Percentiles rank a stretch among this genome's conserved stretches.
Evolutionary conservation across 2,113 vertebrate species (phyloP).

Genomic region (Junco hyemalis): DNA sequence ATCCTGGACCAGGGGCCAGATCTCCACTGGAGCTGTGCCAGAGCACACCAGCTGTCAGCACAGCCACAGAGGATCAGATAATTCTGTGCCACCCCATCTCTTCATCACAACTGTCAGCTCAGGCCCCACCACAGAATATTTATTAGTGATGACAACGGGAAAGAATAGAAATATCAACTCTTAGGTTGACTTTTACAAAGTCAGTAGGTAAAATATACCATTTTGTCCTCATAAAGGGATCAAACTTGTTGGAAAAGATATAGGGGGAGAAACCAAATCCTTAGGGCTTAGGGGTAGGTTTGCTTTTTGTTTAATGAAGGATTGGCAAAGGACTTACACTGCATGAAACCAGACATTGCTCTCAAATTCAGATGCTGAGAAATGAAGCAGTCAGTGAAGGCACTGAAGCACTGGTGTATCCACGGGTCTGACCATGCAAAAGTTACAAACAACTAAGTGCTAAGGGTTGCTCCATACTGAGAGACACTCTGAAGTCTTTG

Average conservation of each 20-base stretch:
- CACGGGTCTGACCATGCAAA: not conserved
- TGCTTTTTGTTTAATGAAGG: not conserved
- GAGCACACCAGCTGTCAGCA: not conserved
- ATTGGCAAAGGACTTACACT: not conserved
- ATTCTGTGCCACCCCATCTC: not conserved
- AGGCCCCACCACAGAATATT: not conserved
- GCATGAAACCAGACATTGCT: not conserved
- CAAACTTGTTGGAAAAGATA: not conserved
- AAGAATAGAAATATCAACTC: not conserved
- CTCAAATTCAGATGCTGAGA: not conserved
- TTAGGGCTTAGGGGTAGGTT: not conserved
- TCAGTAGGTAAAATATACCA: not conserved
- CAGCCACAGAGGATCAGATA: not conserved
- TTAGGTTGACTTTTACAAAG: not conserved
- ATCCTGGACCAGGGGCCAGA: not conserved
- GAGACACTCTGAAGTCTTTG: not conserved
- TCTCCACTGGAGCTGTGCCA: not conserved
- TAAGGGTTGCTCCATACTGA: not conserved
- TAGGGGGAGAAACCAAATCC: accelerated
- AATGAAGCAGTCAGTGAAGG: not conserved
- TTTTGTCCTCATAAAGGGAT: not conserved
- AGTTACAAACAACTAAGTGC: not conserved
- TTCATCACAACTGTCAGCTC: not conserved
- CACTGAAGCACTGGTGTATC: accelerated
- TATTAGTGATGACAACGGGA: not conserved